A percentile compares a stretch with the other conserved stretches of the same genome.
phyloP scores from a whole-genome alignment of 2,113 vertebrate species.

The Theristicus caerulescens region DNA sequence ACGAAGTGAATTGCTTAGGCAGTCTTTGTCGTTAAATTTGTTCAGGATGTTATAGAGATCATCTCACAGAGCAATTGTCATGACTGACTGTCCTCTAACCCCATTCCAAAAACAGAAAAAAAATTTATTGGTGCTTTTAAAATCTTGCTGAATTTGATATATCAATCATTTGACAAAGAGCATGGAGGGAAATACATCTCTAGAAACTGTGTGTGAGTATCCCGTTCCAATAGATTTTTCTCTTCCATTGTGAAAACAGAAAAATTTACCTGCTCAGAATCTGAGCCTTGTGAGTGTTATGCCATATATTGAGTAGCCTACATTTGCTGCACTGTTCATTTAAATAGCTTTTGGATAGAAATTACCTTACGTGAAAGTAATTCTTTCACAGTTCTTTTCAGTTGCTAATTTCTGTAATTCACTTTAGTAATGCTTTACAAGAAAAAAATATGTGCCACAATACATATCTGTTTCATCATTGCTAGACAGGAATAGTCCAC shows the following conservation, averaged over 20 bases:
- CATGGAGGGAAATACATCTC: background rate
- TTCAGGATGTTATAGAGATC: background rate
- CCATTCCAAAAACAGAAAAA: background rate
- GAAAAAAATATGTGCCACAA: background rate
- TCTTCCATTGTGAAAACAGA: background rate
- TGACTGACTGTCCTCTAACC: background rate
- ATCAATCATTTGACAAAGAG: background rate
- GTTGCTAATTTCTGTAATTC: background rate
- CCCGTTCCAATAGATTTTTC: background rate
- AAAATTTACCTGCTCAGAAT: background rate
- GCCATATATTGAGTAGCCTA: background rate
- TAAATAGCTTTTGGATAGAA: background rate
- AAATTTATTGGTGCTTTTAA: background rate
- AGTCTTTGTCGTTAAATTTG: background rate
- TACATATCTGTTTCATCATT: background rate
- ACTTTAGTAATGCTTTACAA: background rate
- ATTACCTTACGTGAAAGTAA: background rate
- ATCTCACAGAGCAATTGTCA: background rate
- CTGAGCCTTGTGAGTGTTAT: background rate
- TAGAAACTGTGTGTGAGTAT: background rate
- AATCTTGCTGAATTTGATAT: background rate
- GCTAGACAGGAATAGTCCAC: background rate
- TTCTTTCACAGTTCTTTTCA: background rate
- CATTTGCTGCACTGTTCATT: background rate
- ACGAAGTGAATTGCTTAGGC: background rate